Evolutionary conservation across 2,888 invertebrate genomes (phyloP), one percentile per base, ranked within the genome.

Genomic region (Erebia aethiops): DNA sequence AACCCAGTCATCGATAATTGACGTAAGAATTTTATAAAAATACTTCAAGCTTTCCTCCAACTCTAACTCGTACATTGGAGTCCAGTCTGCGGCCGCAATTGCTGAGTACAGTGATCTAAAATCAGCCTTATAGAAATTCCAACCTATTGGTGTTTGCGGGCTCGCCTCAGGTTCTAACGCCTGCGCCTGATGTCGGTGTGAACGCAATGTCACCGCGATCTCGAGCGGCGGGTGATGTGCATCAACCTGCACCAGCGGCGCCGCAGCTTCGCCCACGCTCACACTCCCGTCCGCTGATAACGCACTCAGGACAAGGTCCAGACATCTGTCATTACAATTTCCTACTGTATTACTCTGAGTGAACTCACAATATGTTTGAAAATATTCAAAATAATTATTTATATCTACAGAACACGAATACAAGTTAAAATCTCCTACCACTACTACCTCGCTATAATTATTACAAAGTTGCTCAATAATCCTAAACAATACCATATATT

Each of bases 141-240:
- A 67, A 43, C 57, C 21, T 10, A 14, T 13, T 13, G 8, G 14
- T 14, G 14, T 61, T 21, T 4, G 35, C 18, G 9, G 52, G 18
- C 46, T n/a, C 9, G 41, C 41, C 1, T 41, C 41, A 2, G 21
- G 2, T 41, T 1, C 7, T 41, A 41, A 7, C 7, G 16, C 11
- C n/a, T 56, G 60, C 10, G 21, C 21, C 21, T 21, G 21, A 21
- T 21, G 21, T 21, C 21, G 62, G 13, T 51, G 62, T 16, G 21
- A 21, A 14, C 54, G 51, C 51, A 66, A 51, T 16, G 62, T 11
- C 21, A 75, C 61, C 58, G 41, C 9, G 41, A 41, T 41, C 8
- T 46, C 60, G 18, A 73, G 75, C 49, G 73, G 71, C 51, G 71
- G 73, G 56, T 73, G 75, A 18, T 71, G 51, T 52, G 52, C 62